A percentile compares a stretch with the other conserved stretches of the same genome.
Evolutionary conservation across 2,113 vertebrate species (phyloP).

Genomic region (Propithecus coquereli): DNA sequence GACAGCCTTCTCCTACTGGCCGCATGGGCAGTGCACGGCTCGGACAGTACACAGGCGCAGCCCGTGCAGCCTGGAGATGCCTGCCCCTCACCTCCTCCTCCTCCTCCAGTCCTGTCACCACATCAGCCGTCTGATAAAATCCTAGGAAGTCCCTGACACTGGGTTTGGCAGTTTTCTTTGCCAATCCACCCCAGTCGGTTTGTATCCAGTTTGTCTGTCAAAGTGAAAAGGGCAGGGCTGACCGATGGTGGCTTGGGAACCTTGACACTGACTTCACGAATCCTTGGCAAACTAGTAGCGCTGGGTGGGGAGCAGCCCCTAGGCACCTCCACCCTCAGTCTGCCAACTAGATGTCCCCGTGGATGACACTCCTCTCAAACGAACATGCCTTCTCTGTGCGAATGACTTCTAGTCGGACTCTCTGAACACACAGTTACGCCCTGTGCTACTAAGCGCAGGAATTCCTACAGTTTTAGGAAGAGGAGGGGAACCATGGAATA

Average conservation of each 20-base stretch:
- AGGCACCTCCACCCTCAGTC: no score
- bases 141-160: background rate
- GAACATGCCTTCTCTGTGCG: background rate
- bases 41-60: background rate
- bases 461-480: background rate
- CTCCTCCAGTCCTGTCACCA: background rate
- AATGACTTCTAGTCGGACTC: background rate
- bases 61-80: background rate
- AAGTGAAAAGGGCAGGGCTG: background rate
- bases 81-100: background rate
- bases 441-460: background rate
- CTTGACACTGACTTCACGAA: background rate
- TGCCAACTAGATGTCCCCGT: background rate
- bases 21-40: accelerated
- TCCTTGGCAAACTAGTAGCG: background rate
- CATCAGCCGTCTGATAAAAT: background rate
- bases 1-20: accelerated
- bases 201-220: background rate
- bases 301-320: background rate
- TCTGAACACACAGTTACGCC: background rate
- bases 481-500: background rate
- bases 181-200: background rate
- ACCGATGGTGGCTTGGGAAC: background rate
- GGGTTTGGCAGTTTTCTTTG: background rate
- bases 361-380: background rate